These are phyloP conservation scores for Pseudomyrmex sp. DNA, from an alignment of 1,140 invertebrate genomes.

Conservation along the genomic window DNA sequence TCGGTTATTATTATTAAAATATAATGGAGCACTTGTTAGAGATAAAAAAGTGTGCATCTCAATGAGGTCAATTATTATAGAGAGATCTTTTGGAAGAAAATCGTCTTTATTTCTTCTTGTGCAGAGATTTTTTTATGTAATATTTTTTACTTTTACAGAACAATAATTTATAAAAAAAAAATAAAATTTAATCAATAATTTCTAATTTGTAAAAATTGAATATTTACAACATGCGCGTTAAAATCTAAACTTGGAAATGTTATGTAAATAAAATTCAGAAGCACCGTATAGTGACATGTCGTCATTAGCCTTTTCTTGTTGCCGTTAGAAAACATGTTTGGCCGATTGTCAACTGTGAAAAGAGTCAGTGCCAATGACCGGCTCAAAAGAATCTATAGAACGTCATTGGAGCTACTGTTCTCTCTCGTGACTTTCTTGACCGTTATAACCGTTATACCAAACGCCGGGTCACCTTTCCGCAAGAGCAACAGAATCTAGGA, in stretches of 20 bases:
- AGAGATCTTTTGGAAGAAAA: too few species aligned
- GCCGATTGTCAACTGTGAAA: slow-evolving; percentile 32
- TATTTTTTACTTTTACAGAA: background rate
- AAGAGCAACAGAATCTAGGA: slow-evolving; percentile 79
- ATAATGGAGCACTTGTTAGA: background rate
- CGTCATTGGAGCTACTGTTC: slow-evolving; percentile 62
- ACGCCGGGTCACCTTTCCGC: slow-evolving; percentile 78
- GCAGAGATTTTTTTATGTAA: too few species aligned
- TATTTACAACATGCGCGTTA: background rate
- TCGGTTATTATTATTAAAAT: background rate
- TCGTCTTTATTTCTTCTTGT: background rate
- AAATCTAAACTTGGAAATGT: background rate
- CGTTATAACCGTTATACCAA: slow-evolving; percentile 81
- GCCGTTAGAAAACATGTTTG: slow-evolving; percentile 4
- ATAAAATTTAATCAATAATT: background rate
- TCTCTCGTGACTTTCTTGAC: slow-evolving; percentile 74
- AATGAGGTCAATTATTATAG: too few species aligned
- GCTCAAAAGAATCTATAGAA: slow-evolving; percentile 56
- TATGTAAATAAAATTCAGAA: background rate
- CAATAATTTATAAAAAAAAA: background rate
- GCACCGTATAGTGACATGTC: background rate
- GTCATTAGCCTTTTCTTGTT: background rate
- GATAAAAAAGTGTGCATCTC: too few species aligned
- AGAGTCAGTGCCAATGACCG: slow-evolving; percentile 66
- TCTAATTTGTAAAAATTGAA: background rate